These are phyloP conservation scores for Ooceraea biroi DNA, from an alignment of 1,140 invertebrate species.

Conservation along the genomic window DNA sequence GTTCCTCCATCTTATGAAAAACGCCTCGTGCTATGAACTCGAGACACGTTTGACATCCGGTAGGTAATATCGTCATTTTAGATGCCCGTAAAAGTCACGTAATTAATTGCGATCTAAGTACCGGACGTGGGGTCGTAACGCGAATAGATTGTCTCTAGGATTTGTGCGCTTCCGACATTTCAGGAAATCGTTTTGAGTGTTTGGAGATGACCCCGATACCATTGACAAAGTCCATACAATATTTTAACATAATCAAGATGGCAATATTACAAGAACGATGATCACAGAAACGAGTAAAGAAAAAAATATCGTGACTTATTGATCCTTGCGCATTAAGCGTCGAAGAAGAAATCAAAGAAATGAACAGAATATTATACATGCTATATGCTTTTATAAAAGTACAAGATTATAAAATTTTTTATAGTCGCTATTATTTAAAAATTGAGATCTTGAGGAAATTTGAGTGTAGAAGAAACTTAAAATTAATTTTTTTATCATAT, in stretches of 20 bases:
- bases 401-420: too few relatives aligned
- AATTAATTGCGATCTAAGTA: conserved; percentile 49
- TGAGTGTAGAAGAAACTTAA: too few relatives aligned
- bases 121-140: not conserved
- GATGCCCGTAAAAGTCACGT: conserved; percentile 33
- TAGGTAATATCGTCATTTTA: conserved; percentile 40
- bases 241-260: not conserved
- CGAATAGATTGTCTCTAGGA: not conserved
- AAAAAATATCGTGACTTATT: too few relatives aligned
- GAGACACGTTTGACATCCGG: not conserved
- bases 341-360: too few relatives aligned
- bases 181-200: not conserved
- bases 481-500: not conserved
- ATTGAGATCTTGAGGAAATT: too few relatives aligned
- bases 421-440: too few relatives aligned
- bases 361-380: not conserved
- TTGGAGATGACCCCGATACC: not conserved
- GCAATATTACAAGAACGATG: not conserved
- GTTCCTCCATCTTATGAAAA: conserved; percentile 49
- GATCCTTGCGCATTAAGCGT: too few relatives aligned
- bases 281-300: too few relatives aligned
- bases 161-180: not conserved
- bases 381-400: too few relatives aligned
- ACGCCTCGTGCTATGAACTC: not conserved
- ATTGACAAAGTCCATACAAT: not conserved